Evolutionary conservation across 2,797 vertebrate species (phyloP).

Genomic region (Chaenodraco wilsoni): DNA sequence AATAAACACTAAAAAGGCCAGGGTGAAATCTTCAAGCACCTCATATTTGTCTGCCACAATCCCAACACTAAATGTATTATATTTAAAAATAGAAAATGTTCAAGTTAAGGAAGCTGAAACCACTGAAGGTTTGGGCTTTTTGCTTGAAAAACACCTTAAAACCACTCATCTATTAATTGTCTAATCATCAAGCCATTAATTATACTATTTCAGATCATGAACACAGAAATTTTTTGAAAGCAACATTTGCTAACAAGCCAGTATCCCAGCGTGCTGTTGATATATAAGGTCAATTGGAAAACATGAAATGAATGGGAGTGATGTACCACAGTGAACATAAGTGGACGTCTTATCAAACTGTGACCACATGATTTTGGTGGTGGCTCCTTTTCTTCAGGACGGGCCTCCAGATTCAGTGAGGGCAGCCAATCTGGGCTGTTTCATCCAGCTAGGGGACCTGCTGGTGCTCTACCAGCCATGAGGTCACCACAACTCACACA

Average conservation of each 20-base stretch:
- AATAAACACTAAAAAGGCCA: background rate
- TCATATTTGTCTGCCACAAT: background rate
- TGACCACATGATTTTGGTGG: constrained; percentile 81
- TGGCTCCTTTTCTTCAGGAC: constrained; percentile 83
- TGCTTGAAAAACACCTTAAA: background rate
- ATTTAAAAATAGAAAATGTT: background rate
- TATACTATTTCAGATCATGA: background rate
- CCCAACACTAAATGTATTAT: background rate
- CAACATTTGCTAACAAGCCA: background rate
- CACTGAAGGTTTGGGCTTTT: background rate
- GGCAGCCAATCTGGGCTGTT: constrained; percentile 58
- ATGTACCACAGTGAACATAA: constrained; percentile 46
- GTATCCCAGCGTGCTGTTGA: background rate
- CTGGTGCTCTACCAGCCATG: constrained; percentile 88
- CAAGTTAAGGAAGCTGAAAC: background rate
- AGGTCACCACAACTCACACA: constrained; percentile 87
- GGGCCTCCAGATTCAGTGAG: constrained; percentile 62
- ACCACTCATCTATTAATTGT: background rate
- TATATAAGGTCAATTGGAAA: background rate
- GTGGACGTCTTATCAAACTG: constrained; percentile 82
- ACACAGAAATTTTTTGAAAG: background rate
- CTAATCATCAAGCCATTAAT: background rate
- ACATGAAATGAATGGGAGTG: background rate
- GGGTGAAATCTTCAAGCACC: background rate
- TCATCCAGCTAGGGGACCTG: constrained; percentile 79